Conservation (phyloP, 2,888 invertebrate genomes). For the Hermaeophaga mercurialis region DNA sequence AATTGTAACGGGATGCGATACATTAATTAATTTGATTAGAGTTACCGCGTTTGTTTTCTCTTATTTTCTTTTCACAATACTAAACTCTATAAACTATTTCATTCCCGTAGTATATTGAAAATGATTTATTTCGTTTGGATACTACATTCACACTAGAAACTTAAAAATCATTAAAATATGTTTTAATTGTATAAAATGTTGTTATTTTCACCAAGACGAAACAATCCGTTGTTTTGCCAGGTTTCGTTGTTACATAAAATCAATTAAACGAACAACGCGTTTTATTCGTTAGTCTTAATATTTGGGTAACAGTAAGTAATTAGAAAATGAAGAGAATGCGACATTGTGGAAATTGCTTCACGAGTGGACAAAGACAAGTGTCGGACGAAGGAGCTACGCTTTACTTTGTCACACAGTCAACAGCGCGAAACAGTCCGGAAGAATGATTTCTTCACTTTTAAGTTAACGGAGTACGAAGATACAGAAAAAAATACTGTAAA, state of each 20-base stretch:
- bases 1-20: not conserved
- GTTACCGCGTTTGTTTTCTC: not conserved
- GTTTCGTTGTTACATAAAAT: not conserved
- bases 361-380: slow-evolving; percentile 44
- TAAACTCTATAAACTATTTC: not conserved
- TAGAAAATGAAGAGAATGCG: slow-evolving; percentile 32
- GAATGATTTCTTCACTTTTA: slow-evolving; percentile 44
- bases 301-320: slow-evolving; percentile 3
- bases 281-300: not conserved
- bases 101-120: too few species aligned
- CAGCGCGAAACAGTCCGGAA: slow-evolving; percentile 51
- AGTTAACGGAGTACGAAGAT: slow-evolving; percentile 15
- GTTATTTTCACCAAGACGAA: too few species aligned
- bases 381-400: slow-evolving; percentile 47
- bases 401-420: slow-evolving; percentile 42
- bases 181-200: too few species aligned
- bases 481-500: not conserved
- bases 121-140: too few species aligned
- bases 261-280: not conserved
- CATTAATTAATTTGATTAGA: not conserved
- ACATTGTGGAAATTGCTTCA: slow-evolving; percentile 41
- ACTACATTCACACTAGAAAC: too few species aligned
- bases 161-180: too few species aligned
- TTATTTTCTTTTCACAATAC: not conserved
- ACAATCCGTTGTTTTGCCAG: too few species aligned